Evolutionary conservation across 2,797 vertebrate genomes (phyloP).

Genomic region (Acanthurus leucopareius): DNA sequence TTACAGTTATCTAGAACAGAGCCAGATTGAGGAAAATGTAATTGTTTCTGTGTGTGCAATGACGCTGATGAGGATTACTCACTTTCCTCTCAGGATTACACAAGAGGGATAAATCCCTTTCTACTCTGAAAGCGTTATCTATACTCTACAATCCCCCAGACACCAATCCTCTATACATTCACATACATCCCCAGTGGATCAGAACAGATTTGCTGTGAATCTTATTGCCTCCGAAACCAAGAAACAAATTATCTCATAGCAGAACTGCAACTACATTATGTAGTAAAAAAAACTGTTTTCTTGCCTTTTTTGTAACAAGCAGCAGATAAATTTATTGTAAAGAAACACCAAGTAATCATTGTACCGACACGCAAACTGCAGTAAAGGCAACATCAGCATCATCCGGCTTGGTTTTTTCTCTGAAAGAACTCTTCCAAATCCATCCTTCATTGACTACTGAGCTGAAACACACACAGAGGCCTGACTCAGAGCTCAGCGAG

Average conservation of each 20-base stretch:
- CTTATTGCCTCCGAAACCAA: conserved; percentile 52
- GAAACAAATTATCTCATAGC: conserved; percentile 46
- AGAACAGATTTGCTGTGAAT: conserved; percentile 54
- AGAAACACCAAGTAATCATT: conserved; percentile 41
- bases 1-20: conserved; percentile 49
- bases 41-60: conserved; percentile 53
- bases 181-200: conserved; percentile 48
- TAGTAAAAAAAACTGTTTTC: conserved; percentile 26
- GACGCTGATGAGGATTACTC: conserved; percentile 70
- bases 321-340: conserved; percentile 26
- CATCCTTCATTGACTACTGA: conserved; percentile 48
- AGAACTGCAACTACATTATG: conserved; percentile 37
- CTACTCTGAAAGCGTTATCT: conserved; percentile 70
- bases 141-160: conserved; percentile 54
- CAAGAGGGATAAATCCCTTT: conserved; percentile 64
- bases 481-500: conserved; percentile 39
- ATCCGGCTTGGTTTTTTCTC: conserved; percentile 44
- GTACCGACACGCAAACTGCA: conserved; percentile 25
- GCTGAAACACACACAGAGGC: conserved; percentile 41
- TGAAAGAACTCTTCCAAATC: conserved; percentile 19
- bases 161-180: conserved; percentile 61
- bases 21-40: conserved; percentile 51
- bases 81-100: conserved; percentile 72
- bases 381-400: conserved; percentile 26
- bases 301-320: conserved; percentile 6